Conservation (phyloP, 2,888 invertebrate species). For the Nomada lathburiana region DNA sequence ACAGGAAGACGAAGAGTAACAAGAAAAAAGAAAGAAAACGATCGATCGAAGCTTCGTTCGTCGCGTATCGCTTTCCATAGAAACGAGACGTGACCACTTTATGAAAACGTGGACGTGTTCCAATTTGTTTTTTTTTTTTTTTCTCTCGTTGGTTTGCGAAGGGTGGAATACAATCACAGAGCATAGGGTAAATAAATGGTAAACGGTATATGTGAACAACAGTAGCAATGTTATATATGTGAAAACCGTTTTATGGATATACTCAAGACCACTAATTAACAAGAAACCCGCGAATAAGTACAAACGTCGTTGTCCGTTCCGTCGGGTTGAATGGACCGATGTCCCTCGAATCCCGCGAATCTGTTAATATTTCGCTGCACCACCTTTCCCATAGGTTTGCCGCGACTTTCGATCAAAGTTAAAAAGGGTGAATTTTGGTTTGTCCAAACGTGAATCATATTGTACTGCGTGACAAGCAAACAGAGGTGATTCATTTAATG, state of each 20-base stretch:
- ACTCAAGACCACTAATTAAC: conserved; percentile 23
- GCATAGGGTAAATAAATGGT: conserved; percentile 35
- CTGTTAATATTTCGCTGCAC: conserved; percentile 9
- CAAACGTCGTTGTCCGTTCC: conserved; percentile 2
- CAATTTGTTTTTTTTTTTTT: neutral
- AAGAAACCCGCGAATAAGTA: conserved; percentile 2
- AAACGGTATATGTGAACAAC: conserved; percentile 44
- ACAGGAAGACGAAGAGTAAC: neutral
- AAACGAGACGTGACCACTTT: neutral
- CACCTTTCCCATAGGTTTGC: conserved; percentile 3
- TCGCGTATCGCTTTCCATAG: neutral
- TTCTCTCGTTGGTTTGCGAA: neutral
- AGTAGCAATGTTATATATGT: conserved; percentile 52
- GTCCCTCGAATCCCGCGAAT: neutral
- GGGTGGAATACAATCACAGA: conserved; percentile 25
- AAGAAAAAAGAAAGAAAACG: neutral
- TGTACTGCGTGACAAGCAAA: neutral
- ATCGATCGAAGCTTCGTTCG: conserved; percentile 14
- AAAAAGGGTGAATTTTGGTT: too few relatives aligned
- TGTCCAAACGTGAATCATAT: neutral
- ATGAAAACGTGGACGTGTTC: neutral
- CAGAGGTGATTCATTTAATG: neutral
- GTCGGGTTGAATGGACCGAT: conserved; percentile 1
- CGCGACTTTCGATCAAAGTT: neutral
- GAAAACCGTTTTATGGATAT: conserved; percentile 46